Evolutionary conservation across 2,797 vertebrate species (phyloP).

Genomic region (Cirrhinus mrigala): DNA sequence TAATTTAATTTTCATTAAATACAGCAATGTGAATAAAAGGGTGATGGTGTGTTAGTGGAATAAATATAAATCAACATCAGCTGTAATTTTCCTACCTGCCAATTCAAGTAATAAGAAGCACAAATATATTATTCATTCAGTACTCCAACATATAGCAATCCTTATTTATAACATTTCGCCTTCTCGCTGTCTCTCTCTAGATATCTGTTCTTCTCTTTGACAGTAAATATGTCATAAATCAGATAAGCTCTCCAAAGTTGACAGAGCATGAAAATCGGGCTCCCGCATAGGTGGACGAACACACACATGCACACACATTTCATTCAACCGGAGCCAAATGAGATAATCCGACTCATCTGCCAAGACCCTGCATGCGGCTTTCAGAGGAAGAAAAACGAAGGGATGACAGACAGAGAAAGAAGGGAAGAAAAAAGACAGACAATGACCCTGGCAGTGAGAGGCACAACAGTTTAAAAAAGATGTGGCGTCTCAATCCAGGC

Average conservation of each 20-base stretch:
- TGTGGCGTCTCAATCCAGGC: slow-evolving; percentile 37
- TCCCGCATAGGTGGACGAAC: slow-evolving; percentile 37
- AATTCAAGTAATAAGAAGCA: slow-evolving; percentile 1
- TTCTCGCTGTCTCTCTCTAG: background rate
- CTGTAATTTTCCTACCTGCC: background rate
- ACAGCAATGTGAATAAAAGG: background rate
- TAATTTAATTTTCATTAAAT: background rate
- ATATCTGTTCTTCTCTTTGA: slow-evolving; percentile 13
- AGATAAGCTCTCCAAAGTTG: slow-evolving; percentile 45
- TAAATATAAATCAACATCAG: slow-evolving; percentile 21
- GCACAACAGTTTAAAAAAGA: slow-evolving; percentile 22
- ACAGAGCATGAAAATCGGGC: slow-evolving; percentile 55
- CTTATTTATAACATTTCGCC: background rate
- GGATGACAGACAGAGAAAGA: slow-evolving; percentile 43
- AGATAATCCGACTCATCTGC: slow-evolving; percentile 50
- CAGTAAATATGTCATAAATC: slow-evolving; percentile 50
- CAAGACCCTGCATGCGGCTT: slow-evolving; percentile 31
- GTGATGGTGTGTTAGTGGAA: background rate
- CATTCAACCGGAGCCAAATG: slow-evolving; percentile 55
- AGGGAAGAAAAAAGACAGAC: slow-evolving; percentile 29
- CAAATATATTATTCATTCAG: slow-evolving; percentile 18
- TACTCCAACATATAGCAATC: background rate
- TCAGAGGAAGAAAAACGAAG: slow-evolving; percentile 35
- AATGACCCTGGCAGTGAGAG: slow-evolving; percentile 31
- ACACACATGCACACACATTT: slow-evolving; percentile 54